phyloP scores from a whole-genome alignment of 2,888 invertebrate species.

The Heliothis peltigera region DNA sequence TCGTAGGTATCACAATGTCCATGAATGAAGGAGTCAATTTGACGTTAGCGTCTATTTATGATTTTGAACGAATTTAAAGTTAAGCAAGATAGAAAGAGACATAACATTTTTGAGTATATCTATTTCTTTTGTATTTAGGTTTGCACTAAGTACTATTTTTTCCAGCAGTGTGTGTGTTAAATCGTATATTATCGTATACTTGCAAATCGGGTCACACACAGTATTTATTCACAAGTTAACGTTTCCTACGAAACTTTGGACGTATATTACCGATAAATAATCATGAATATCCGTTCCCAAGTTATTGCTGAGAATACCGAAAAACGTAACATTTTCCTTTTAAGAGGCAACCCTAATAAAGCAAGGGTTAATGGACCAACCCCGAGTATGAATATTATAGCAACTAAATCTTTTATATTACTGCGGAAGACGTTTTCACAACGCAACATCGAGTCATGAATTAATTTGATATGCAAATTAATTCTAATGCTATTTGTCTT shows the following conservation, averaged over 20 bases:
- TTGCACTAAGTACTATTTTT: no score
- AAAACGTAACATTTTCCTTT: slow-evolving; percentile 58
- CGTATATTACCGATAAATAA: slow-evolving; percentile 57
- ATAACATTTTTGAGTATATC: no score
- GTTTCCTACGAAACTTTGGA: slow-evolving; percentile 36
- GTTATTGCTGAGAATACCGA: slow-evolving; percentile 52
- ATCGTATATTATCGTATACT: not conserved
- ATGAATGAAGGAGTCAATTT: no score
- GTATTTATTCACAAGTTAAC: slow-evolving; percentile 6
- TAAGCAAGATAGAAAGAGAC: no score
- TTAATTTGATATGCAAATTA: slow-evolving; percentile 64
- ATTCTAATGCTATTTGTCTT: slow-evolving; percentile 35
- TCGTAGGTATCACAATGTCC: no score
- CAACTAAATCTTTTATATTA: slow-evolving; percentile 80
- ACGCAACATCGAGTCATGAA: slow-evolving; percentile 61
- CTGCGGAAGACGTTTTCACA: slow-evolving; percentile 50
- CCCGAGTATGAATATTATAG: slow-evolving; percentile 76
- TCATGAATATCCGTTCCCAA: slow-evolving; percentile 51
- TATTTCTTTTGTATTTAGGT: no score
- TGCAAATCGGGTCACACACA: slow-evolving; percentile 2
- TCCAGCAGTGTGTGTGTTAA: not conserved
- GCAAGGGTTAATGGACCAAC: slow-evolving; percentile 72
- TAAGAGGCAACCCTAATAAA: slow-evolving; percentile 68
- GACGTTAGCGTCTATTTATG: no score
- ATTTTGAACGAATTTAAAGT: no score